These are phyloP conservation scores for Poecilia picta DNA, from an alignment of 2,797 vertebrate species.

Conservation along the genomic window DNA sequence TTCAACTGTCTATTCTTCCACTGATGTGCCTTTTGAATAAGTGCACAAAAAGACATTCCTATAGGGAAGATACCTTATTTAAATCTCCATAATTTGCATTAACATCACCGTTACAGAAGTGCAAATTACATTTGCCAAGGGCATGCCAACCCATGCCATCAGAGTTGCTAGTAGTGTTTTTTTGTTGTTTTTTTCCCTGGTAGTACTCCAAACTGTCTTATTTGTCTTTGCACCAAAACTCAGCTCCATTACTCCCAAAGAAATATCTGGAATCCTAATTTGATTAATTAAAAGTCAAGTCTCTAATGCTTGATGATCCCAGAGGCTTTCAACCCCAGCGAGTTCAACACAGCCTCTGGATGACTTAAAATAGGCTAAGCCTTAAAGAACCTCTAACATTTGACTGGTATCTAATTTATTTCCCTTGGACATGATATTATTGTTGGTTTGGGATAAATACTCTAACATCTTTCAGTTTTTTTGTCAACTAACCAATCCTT, in stretches of 20 bases:
- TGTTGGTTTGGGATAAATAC: not conserved
- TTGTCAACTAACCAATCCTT: not conserved
- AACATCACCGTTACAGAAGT: not conserved
- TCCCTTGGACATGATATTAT: not conserved
- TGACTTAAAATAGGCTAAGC: not conserved
- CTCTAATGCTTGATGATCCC: not conserved
- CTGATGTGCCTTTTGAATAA: not conserved
- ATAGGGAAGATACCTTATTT: not conserved
- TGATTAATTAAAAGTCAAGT: not conserved
- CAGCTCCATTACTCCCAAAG: not conserved
- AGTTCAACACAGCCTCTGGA: not conserved
- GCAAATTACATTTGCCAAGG: not conserved
- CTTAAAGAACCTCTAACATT: not conserved
- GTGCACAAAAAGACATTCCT: not conserved
- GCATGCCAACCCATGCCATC: not conserved
- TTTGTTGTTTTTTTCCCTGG: not conserved
- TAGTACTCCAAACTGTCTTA: not conserved
- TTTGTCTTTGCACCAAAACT: not conserved
- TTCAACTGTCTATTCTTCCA: not conserved
- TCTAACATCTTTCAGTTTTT: not conserved
- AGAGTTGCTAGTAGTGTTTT: not conserved
- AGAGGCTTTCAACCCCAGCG: not conserved
- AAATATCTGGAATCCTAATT: not conserved
- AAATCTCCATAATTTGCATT: not conserved
- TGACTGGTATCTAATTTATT: not conserved